Percentiles rank a stretch among this genome's conserved stretches.
phyloP scores from a whole-genome alignment of 2,113 vertebrate genomes.

The Spea bombifrons region DNA sequence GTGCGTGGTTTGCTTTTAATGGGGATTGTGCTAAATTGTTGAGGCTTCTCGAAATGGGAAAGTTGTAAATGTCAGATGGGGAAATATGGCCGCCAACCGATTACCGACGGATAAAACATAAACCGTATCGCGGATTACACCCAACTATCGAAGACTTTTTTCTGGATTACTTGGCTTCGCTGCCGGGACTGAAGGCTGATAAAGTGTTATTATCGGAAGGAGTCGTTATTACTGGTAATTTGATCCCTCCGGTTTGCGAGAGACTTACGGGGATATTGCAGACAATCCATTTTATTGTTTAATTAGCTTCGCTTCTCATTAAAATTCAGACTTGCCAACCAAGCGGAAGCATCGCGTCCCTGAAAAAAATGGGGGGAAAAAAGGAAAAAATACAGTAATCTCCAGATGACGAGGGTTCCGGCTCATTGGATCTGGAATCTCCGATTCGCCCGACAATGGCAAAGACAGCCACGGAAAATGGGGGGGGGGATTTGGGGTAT shows the following conservation, averaged over 20 bases:
- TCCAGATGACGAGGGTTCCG: background rate
- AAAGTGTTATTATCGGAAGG: conserved; percentile 5
- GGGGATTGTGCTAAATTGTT: too few species aligned
- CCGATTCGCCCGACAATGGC: background rate
- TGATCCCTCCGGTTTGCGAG: conserved; percentile 27
- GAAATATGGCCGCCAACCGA: too few species aligned
- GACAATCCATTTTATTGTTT: conserved; percentile 30
- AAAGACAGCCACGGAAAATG: background rate
- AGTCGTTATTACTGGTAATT: conserved; percentile 28
- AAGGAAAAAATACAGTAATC: conserved; percentile 9
- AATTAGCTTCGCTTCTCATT: conserved; percentile 39
- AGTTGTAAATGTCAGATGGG: too few species aligned
- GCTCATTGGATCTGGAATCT: conserved; percentile 30
- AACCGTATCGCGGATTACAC: too few species aligned
- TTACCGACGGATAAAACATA: too few species aligned
- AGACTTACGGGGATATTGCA: conserved; percentile 16
- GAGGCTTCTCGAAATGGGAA: too few species aligned
- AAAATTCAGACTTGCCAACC: conserved; percentile 20
- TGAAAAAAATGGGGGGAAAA: background rate
- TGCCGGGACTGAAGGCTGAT: background rate
- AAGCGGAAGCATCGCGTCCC: conserved; percentile 12
- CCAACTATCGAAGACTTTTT: too few species aligned
- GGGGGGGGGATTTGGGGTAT: conserved; percentile 55
- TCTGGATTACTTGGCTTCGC: too few species aligned
- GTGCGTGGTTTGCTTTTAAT: too few species aligned